phyloP scores from a whole-genome alignment of 2,113 vertebrate genomes.

The Apus apus region DNA sequence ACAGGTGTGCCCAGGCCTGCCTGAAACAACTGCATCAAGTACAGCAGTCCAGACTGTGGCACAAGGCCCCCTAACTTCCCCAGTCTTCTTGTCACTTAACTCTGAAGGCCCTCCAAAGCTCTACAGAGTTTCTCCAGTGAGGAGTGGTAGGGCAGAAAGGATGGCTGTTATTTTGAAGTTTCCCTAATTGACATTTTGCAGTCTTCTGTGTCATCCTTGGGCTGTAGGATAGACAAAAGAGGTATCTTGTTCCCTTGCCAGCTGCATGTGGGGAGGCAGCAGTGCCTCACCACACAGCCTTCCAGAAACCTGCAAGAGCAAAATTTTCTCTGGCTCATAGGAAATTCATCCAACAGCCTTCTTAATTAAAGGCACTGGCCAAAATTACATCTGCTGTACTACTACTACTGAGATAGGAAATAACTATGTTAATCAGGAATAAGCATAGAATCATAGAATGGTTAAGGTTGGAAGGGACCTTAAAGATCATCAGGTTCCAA shows the following conservation, averaged over 20 bases:
- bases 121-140: background rate
- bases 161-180: background rate
- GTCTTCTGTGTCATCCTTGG: background rate
- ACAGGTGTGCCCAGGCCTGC: background rate
- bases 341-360: background rate
- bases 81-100: background rate
- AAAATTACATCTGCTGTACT: background rate
- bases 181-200: background rate
- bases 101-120: background rate
- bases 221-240: background rate
- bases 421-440: background rate
- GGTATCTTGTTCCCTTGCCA: background rate
- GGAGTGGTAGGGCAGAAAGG: background rate
- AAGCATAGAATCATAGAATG: background rate
- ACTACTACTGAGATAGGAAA: background rate
- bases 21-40: background rate
- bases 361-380: background rate
- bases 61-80: fast-evolving
- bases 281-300: background rate
- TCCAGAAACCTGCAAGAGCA: background rate
- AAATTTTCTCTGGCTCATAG: background rate
- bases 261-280: background rate
- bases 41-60: background rate
- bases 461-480: too few relatives aligned
- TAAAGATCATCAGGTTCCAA: too few relatives aligned